These are phyloP conservation scores for Goniozus legneri DNA, from an alignment of 1,140 invertebrate species.

Conservation along the genomic window DNA sequence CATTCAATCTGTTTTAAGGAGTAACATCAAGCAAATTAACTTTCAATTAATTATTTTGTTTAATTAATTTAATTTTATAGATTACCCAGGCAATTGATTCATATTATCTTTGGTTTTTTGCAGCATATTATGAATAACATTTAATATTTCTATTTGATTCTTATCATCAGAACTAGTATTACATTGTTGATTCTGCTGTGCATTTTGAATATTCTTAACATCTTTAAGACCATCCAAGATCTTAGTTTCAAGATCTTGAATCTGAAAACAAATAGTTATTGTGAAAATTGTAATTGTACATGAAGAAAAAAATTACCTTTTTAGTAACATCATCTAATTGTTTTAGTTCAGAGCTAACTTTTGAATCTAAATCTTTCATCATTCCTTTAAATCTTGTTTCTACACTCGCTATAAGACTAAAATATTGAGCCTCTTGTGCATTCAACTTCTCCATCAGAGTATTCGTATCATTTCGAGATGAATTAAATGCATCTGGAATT, in stretches of 20 bases:
- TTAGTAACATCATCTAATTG: constrained; percentile 23
- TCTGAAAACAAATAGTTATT: too few relatives aligned
- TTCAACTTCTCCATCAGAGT: too few relatives aligned
- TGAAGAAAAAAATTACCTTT: too few relatives aligned
- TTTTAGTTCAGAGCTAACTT: neutral
- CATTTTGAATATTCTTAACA: too few relatives aligned
- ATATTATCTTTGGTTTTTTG: constrained; percentile 35
- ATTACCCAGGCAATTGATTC: constrained; percentile 39
- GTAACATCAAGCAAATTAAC: neutral
- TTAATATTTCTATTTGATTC: constrained; percentile 28
- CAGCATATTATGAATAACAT: constrained; percentile 34
- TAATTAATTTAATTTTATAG: constrained; percentile 1
- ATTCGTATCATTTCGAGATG: too few relatives aligned
- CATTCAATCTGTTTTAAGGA: constrained; percentile 22
- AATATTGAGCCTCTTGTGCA: too few relatives aligned
- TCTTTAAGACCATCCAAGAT: constrained; percentile 6
- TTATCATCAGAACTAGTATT: constrained; percentile 24
- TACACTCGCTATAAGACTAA: neutral
- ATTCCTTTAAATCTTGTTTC: neutral
- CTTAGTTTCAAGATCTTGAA: too few relatives aligned
- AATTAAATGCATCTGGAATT: too few relatives aligned
- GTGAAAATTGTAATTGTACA: too few relatives aligned
- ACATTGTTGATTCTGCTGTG: constrained; percentile 12
- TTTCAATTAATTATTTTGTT: constrained; percentile 1
- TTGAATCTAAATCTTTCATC: neutral